Conservation (phyloP, 2,797 vertebrate genomes). For the Hypotaenidia okinawae region DNA sequence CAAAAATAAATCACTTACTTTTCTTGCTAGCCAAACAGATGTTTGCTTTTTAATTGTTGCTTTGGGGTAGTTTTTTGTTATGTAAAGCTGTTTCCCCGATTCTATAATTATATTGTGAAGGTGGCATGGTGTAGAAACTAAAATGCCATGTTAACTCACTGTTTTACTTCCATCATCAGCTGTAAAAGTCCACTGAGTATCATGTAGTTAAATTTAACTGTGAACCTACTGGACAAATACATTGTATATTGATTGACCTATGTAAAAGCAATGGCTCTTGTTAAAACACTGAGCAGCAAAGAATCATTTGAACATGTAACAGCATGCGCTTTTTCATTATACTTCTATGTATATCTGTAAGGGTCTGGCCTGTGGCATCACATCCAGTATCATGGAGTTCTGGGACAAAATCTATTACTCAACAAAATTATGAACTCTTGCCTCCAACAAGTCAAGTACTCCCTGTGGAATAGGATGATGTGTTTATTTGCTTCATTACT, state of each 20-base stretch:
- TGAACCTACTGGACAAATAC: neutral
- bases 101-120: constrained; percentile 4
- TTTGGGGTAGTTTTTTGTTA: constrained; percentile 10
- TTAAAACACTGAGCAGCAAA: neutral
- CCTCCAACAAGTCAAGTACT: neutral
- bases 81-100: neutral
- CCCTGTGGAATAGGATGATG: neutral
- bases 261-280: neutral
- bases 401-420: neutral
- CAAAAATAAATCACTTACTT: neutral
- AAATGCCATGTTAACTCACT: neutral
- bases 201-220: neutral
- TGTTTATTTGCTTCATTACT: neutral
- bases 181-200: neutral
- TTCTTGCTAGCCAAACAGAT: constrained; percentile 20
- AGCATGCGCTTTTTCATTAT: neutral
- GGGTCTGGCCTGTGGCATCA: neutral
- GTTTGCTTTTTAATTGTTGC: constrained; percentile 10
- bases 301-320: neutral
- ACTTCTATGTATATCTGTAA: neutral
- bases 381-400: neutral
- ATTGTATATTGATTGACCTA: neutral
- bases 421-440: neutral
- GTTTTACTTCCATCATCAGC: neutral
- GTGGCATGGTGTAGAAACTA: neutral